These are phyloP conservation scores for Crotalus helleri DNA, from an alignment of 2,113 vertebrate species.

Conservation along the genomic window DNA sequence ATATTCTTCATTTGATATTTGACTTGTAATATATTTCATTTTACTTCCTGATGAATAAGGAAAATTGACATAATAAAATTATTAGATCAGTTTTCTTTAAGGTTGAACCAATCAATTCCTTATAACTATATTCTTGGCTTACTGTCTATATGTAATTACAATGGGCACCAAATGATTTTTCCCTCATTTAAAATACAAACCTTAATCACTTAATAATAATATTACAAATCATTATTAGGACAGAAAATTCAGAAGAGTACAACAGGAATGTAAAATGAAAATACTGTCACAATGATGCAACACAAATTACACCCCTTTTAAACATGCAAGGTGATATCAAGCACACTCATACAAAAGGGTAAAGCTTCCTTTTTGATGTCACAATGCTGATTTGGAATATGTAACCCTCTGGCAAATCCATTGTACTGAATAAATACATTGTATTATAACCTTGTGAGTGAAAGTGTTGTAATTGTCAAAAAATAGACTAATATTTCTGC, in stretches of 20 bases:
- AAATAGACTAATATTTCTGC: not conserved
- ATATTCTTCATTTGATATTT: not conserved
- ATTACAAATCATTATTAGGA: not conserved
- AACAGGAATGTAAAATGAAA: not conserved
- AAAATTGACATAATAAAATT: not conserved
- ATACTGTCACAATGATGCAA: not conserved
- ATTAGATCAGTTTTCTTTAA: not conserved
- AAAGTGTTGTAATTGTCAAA: not conserved
- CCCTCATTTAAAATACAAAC: not conserved
- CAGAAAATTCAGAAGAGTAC: not conserved
- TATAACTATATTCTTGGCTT: not conserved
- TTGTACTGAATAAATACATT: not conserved
- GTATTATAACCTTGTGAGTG: not conserved
- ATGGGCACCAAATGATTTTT: not conserved
- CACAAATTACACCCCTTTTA: not conserved
- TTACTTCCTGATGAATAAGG: not conserved
- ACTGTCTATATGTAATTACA: not conserved
- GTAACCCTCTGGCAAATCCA: not conserved
- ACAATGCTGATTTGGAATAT: not conserved
- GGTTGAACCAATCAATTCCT: not conserved
- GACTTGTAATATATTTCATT: not conserved
- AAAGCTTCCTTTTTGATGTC: not conserved
- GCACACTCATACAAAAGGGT: not conserved
- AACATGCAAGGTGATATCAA: not conserved
- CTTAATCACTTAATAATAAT: not conserved